A percentile compares a stretch with the other conserved stretches of the same genome.
These are phyloP conservation scores for Paralichthys olivaceus DNA, from an alignment of 2,113 vertebrate genomes.

Conservation along the genomic window DNA sequence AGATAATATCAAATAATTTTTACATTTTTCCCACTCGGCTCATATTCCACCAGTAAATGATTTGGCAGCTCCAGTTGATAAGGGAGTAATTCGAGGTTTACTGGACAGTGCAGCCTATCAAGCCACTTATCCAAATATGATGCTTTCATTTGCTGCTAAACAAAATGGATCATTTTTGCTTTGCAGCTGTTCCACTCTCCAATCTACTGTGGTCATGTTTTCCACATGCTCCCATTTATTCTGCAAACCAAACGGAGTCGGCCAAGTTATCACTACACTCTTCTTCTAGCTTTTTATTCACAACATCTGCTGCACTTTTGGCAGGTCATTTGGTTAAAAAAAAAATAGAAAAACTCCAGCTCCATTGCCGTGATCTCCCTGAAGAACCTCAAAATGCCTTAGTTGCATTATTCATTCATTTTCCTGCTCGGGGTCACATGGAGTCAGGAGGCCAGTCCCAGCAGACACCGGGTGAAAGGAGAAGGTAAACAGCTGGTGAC, in stretches of 20 bases:
- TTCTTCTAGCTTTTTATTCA: constrained; percentile 47
- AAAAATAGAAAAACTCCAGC: constrained; percentile 18
- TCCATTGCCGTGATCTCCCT: constrained; percentile 16
- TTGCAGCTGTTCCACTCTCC: constrained; percentile 28
- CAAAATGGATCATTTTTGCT: constrained; percentile 23
- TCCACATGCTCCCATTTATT: constrained; percentile 38
- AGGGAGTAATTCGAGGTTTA: constrained; percentile 10
- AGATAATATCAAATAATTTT: constrained; percentile 32
- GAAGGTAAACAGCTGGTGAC: neutral
- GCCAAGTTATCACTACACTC: constrained; percentile 52
- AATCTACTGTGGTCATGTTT: constrained; percentile 18
- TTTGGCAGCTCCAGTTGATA: constrained; percentile 15
- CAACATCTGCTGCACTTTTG: constrained; percentile 53
- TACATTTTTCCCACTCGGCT: neutral
- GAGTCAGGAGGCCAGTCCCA: constrained; percentile 26
- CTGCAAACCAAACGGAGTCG: constrained; percentile 46
- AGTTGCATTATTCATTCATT: constrained; percentile 52
- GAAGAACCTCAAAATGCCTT: constrained; percentile 30
- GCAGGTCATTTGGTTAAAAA: constrained; percentile 52
- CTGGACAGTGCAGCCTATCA: neutral
- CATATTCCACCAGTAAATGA: constrained; percentile 13
- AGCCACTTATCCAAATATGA: constrained; percentile 14
- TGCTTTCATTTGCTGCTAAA: constrained; percentile 39
- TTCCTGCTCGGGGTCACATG: constrained; percentile 31
- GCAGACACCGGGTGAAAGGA: constrained; percentile 28